Percentiles rank a stretch among this genome's conserved stretches.
phyloP scores from a whole-genome alignment of 2,113 vertebrate species.

The Clarias batrachus region DNA sequence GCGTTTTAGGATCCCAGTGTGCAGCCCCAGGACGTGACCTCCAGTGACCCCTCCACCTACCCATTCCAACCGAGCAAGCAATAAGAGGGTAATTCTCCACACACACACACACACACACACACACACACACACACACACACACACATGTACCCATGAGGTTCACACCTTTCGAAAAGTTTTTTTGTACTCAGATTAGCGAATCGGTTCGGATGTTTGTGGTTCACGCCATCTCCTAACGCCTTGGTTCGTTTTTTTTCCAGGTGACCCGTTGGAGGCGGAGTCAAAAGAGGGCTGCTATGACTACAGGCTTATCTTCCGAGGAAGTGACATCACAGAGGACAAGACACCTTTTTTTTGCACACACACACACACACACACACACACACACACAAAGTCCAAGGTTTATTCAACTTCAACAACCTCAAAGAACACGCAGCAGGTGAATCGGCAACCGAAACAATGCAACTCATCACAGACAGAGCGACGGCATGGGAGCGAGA shows the following conservation, averaged over 20 bases:
- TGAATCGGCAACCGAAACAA: slow-evolving; percentile 51
- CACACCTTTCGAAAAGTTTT: too few species aligned
- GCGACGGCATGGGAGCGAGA: slow-evolving; percentile 69
- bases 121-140: too few species aligned
- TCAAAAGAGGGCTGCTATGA: slow-evolving; percentile 73
- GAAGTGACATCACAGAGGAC: slow-evolving; percentile 91
- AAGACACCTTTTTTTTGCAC: slow-evolving; percentile 86
- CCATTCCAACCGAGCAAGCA: slow-evolving; percentile 97
- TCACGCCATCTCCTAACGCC: too few species aligned
- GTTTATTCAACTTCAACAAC: slow-evolving; percentile 70
- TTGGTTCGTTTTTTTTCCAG: slow-evolving; percentile 32
- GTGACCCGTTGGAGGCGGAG: slow-evolving; percentile 50
- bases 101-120: neutral
- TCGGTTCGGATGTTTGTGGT: too few species aligned
- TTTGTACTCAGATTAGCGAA: too few species aligned
- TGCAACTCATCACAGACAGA: slow-evolving; percentile 49
- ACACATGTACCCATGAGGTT: too few species aligned
- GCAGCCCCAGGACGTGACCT: slow-evolving; percentile 91
- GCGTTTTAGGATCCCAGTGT: slow-evolving; percentile 85
- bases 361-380: too few species aligned
- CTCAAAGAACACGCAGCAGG: slow-evolving; percentile 39
- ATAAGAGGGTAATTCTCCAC: slow-evolving; percentile 61
- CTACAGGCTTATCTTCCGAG: slow-evolving; percentile 89
- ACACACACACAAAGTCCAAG: slow-evolving; percentile 31
- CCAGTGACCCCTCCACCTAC: slow-evolving; percentile 95